Conservation (phyloP, 2,797 vertebrate species). For the Neopelma chrysocephalum region DNA sequence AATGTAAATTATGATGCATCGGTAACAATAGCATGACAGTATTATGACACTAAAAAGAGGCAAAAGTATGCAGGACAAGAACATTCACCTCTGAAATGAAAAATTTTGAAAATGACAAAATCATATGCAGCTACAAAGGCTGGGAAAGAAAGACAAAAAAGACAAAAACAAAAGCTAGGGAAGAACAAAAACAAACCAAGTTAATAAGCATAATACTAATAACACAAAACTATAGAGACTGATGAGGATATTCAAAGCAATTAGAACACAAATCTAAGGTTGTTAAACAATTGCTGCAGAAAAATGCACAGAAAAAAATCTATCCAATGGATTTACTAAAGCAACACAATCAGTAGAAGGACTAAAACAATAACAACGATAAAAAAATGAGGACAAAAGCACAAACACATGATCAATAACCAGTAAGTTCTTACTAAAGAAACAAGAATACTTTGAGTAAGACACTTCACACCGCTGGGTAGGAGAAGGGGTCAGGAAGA, state of each 20-base stretch:
- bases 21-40: not conserved
- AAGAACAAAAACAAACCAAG: not conserved
- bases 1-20: conserved; percentile 24
- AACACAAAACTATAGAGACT: not conserved
- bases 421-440: not conserved
- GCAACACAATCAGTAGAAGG: not conserved
- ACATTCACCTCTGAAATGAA: conserved; percentile 37
- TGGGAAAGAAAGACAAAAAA: not conserved
- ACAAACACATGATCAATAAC: not conserved
- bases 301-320: not conserved
- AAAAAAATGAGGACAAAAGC: not conserved
- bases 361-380: not conserved
- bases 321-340: not conserved
- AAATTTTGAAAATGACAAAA: conserved; percentile 17
- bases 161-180: not conserved
- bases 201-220: not conserved
- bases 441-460: not conserved
- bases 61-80: conserved; percentile 23
- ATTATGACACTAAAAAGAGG: conserved; percentile 4
- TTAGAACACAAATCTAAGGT: not conserved
- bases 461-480: not conserved
- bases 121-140: not conserved
- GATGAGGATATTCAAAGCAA: not conserved
- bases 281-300: not conserved
- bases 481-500: not conserved